A percentile compares a stretch with the other conserved stretches of the same genome.
Conservation (phyloP, 2,113 vertebrate genomes). For the Alethe diademata region DNA sequence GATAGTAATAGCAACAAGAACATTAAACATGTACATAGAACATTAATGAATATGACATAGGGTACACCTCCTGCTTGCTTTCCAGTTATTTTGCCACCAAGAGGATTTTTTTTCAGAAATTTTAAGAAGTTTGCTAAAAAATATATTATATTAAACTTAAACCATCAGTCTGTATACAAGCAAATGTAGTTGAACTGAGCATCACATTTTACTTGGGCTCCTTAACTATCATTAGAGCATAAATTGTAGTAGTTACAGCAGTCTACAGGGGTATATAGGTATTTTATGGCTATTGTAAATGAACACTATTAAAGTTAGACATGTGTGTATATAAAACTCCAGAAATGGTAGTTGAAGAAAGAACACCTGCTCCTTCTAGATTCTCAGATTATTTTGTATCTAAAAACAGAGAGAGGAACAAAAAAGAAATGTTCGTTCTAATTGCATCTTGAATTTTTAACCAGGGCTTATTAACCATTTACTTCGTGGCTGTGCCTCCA, state of each 20-base stretch:
- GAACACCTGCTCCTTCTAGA: conserved; percentile 58
- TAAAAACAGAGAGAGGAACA: conserved; percentile 38
- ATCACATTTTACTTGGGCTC: conserved; percentile 60
- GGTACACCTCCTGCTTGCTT: not conserved
- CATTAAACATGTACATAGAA: not conserved
- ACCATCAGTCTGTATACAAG: conserved; percentile 58
- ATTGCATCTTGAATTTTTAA: conserved; percentile 8
- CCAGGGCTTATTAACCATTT: not conserved
- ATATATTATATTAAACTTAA: conserved; percentile 45
- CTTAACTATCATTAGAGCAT: conserved; percentile 72
- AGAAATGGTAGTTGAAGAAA: conserved; percentile 62
- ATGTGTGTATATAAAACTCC: conserved; percentile 67
- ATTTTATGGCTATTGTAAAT: conserved; percentile 75
- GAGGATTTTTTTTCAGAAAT: not conserved
- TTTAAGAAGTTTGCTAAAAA: conserved; percentile 49
- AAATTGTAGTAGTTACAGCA: conserved; percentile 69
- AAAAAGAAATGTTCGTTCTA: conserved; percentile 1
- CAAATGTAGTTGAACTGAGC: conserved; percentile 55
- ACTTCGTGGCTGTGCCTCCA: not conserved
- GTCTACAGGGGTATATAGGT: conserved; percentile 50
- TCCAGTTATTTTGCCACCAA: not conserved
- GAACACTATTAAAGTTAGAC: conserved; percentile 68
- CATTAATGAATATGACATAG: not conserved
- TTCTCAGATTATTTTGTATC: conserved; percentile 31
- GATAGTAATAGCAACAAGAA: not conserved